These are phyloP conservation scores for Aporophyla lueneburgensis DNA, from an alignment of 2,888 invertebrate genomes.

Conservation along the genomic window DNA sequence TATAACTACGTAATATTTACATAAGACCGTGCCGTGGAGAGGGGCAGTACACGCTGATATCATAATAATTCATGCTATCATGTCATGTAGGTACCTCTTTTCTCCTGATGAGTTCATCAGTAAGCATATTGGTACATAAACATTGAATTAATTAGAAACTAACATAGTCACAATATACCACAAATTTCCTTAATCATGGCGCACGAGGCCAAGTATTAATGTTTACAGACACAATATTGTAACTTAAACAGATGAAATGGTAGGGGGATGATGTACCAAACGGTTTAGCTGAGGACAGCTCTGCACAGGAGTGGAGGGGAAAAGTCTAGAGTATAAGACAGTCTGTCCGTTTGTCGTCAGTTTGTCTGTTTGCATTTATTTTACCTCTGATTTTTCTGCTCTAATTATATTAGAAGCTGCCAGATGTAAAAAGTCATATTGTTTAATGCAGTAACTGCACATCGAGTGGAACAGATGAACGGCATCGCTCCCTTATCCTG, in stretches of 20 bases:
- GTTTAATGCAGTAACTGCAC: background rate
- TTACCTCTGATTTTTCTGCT: too few species aligned
- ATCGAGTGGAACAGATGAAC: background rate
- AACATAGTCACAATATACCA: slow-evolving; percentile 6
- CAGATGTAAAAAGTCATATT: background rate
- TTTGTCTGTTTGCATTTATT: too few species aligned
- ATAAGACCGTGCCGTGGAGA: background rate
- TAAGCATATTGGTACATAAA: background rate
- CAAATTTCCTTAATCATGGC: slow-evolving; percentile 36
- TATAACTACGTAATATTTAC: slow-evolving; percentile 7
- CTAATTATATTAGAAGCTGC: too few species aligned
- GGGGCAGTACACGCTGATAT: background rate
- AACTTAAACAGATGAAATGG: background rate
- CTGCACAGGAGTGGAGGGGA: too few species aligned
- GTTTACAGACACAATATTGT: background rate
- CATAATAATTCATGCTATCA: background rate
- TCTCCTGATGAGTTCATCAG: background rate
- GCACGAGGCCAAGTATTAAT: slow-evolving; percentile 26
- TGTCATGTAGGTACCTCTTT: background rate
- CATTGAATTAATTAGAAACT: slow-evolving; percentile 9
- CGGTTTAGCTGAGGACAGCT: too few species aligned
- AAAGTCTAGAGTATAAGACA: too few species aligned
- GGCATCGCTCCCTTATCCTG: background rate
- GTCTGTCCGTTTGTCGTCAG: too few species aligned
- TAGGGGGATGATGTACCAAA: too few species aligned